Conservation (phyloP, 2,888 invertebrate genomes). For the Spicauda simplicius region DNA sequence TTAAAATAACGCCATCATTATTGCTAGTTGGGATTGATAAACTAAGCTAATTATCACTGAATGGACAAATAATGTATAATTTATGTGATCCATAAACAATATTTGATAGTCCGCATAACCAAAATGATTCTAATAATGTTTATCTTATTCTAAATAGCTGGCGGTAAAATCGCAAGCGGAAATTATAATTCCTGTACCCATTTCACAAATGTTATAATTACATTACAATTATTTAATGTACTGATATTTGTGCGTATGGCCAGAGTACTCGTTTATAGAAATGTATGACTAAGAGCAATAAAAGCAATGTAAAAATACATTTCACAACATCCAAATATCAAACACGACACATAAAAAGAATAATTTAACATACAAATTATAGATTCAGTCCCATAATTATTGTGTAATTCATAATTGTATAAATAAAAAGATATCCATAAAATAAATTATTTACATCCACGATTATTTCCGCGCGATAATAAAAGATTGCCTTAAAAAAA, state of each 20-base stretch:
- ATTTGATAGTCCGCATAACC: too few relatives aligned
- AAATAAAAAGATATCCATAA: slow-evolving; percentile 45
- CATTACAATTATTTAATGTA: slow-evolving; percentile 24
- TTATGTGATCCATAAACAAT: too few relatives aligned
- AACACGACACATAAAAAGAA: slow-evolving; percentile 44
- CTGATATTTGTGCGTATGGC: slow-evolving; percentile 50
- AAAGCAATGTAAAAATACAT: slow-evolving; percentile 27
- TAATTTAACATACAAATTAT: slow-evolving; percentile 57
- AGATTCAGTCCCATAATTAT: slow-evolving; percentile 63
- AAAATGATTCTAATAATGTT: too few relatives aligned
- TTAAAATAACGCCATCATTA: neutral
- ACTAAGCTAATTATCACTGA: neutral
- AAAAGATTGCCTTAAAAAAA: slow-evolving; percentile 34
- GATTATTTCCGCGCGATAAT: slow-evolving; percentile 36
- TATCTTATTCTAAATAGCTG: neutral
- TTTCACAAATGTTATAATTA: neutral
- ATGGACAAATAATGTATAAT: too few relatives aligned
- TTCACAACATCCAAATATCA: slow-evolving; percentile 42
- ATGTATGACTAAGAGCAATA: slow-evolving; percentile 34
- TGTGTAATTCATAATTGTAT: slow-evolving; percentile 50
- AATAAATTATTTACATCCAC: slow-evolving; percentile 49
- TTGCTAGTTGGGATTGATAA: neutral
- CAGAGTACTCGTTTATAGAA: slow-evolving; percentile 26
- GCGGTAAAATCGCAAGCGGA: neutral
- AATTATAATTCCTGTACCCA: neutral